Evolutionary conservation across 2,113 vertebrate genomes (phyloP).

Genomic region (Zosterops japonicus): DNA sequence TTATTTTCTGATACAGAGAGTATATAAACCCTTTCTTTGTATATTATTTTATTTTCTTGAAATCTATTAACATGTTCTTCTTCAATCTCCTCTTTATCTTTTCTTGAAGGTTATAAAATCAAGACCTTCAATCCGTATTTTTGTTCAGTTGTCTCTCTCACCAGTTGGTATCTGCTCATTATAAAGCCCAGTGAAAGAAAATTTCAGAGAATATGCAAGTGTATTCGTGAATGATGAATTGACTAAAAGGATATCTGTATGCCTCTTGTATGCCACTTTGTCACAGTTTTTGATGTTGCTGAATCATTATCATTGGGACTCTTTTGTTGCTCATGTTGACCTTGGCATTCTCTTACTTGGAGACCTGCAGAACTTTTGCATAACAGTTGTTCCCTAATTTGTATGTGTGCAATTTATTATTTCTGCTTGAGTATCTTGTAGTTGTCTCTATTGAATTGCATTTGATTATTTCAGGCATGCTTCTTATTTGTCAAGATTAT

Average conservation of each 20-base stretch:
- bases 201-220: neutral
- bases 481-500: neutral
- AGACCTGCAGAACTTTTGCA: neutral
- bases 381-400: neutral
- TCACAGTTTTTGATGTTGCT: neutral
- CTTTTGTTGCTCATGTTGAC: neutral
- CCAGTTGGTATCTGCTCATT: neutral
- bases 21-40: neutral
- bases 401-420: neutral
- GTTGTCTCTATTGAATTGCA: neutral
- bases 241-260: neutral
- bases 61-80: neutral
- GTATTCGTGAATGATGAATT: neutral
- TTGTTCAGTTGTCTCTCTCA: neutral
- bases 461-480: neutral
- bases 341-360: neutral
- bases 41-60: neutral
- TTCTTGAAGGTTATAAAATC: neutral
- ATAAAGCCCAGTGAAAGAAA: neutral
- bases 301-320: neutral
- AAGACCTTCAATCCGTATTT: neutral
- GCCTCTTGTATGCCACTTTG: neutral
- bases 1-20: neutral
- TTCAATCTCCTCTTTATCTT: neutral
- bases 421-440: neutral